Percentiles rank a stretch among this genome's conserved stretches.
Evolutionary conservation across 2,888 invertebrate species (phyloP).

Genomic region (Oxycera nigricornis): DNA sequence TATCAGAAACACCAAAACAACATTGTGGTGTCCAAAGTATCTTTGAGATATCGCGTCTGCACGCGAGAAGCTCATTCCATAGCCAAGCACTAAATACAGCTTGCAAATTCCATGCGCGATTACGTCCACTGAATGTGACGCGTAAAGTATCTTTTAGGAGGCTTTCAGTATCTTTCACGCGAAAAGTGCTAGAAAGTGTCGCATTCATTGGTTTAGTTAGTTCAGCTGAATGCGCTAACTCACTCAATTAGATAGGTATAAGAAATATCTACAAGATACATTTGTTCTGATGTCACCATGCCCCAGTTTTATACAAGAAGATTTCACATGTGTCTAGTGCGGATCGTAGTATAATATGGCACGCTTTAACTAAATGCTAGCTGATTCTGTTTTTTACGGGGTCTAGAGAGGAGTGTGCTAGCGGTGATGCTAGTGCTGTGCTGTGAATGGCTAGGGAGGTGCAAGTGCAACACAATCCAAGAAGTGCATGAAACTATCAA

Average conservation of each 20-base stretch:
- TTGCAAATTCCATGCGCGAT: not conserved
- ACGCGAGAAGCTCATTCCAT: too few relatives aligned
- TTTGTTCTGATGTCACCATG: not conserved
- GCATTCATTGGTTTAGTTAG: not conserved
- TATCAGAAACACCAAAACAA: not conserved
- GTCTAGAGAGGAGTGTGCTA: not conserved
- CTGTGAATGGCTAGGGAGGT: not conserved
- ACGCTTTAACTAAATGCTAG: not conserved
- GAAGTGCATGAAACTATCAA: not conserved
- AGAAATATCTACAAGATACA: conserved; percentile 4
- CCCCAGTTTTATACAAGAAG: not conserved
- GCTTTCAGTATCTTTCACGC: too few relatives aligned
- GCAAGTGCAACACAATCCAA: not conserved
- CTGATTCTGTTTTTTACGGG: not conserved
- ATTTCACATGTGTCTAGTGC: not conserved
- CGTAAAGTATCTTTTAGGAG: not conserved
- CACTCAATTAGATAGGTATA: not conserved
- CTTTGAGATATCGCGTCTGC: not conserved
- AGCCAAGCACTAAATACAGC: too few relatives aligned
- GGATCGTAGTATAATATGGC: not conserved
- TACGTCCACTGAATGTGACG: not conserved
- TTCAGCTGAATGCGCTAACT: not conserved
- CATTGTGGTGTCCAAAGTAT: not conserved
- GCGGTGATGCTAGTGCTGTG: too few relatives aligned
- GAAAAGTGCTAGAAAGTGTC: not conserved